These are phyloP conservation scores for Chaitophorus viminalis DNA, from an alignment of 2,888 invertebrate species.

Conservation along the genomic window DNA sequence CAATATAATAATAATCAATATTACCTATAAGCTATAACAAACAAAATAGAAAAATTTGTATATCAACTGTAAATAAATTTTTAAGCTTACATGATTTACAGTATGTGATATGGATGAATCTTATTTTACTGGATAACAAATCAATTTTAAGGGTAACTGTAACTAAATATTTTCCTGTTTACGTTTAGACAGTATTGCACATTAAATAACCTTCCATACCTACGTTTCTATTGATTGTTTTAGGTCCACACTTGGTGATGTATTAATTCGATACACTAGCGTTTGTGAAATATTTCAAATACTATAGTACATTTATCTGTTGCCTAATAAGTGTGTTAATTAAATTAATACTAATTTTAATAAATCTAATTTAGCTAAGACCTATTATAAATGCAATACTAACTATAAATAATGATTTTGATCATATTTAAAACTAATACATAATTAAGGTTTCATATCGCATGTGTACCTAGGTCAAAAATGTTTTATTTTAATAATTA, in stretches of 20 bases:
- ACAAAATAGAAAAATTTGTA: neutral
- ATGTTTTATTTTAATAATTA: too few species aligned
- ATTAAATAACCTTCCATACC: conserved; percentile 46
- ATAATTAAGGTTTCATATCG: too few species aligned
- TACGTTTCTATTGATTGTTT: conserved; percentile 5
- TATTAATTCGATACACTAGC: conserved; percentile 56
- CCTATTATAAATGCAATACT: too few species aligned
- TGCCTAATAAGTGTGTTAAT: conserved; percentile 37
- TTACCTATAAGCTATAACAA: neutral
- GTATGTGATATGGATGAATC: neutral
- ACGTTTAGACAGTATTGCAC: conserved; percentile 24
- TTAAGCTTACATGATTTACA: neutral
- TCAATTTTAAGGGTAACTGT: conserved; percentile 47
- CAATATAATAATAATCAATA: neutral
- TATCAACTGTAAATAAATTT: neutral
- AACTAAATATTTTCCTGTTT: conserved; percentile 26
- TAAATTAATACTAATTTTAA: neutral
- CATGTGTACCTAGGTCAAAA: too few species aligned
- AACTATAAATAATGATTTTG: too few species aligned
- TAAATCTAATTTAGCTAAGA: neutral
- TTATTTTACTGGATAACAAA: conserved; percentile 14
- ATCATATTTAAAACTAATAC: neutral
- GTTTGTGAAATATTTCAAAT: conserved; percentile 49
- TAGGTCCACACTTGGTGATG: conserved; percentile 42
- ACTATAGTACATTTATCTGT: conserved; percentile 20